Base-by-base conservation (phyloP, 2,888 invertebrate genomes). In the Azorinus chamasolen region DNA sequence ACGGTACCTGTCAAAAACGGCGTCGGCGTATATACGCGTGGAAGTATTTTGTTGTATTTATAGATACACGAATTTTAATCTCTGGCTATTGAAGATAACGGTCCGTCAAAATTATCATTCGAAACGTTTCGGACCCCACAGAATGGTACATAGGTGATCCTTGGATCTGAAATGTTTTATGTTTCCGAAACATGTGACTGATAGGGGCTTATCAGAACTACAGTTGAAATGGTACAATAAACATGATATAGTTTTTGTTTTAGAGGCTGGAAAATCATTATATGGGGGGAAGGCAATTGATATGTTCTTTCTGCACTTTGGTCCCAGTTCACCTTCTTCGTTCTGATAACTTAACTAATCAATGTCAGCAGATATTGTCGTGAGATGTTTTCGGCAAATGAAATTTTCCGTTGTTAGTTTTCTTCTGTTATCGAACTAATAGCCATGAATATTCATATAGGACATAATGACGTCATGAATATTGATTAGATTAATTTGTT, bases 91-190 rank as follows among this genome's bases (percentile, higher is more conserved):
- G 37, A 37, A 55, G 55, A 55, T 55, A 55, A 12, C 27, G 2
- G 18, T 55, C 55, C 39, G 39, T 41, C 55, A 22, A 20, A 24
- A 24, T n/a, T 41, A 32, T 32, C 32, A 32, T 32, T 32, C 32
- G 32, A 4, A 32, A 32, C 32, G 32, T 32, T 32, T 32, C 53
- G 53, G 69, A 70, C 69, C 69, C 32, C 69, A 70, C 69, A 70
- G 37, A 61, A 62, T 32, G 24, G 22, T 22, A 65, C 58, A 72
- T 58, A 25, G 59, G 54, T 8, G 48, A 64, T 72, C 65, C 32
- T 63, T 51, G 58, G 64, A 58, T 72, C 54, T 61, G 65, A 72
- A 72, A 72, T 72, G 59, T 65, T 65, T 53, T 46, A 61, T 65
- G 59, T 65, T 72, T 54, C 50, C 43, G 46, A 32, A 59, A 22